Evolutionary conservation across 1,140 invertebrate genomes (phyloP).

Genomic region (Laupala kohalensis): DNA sequence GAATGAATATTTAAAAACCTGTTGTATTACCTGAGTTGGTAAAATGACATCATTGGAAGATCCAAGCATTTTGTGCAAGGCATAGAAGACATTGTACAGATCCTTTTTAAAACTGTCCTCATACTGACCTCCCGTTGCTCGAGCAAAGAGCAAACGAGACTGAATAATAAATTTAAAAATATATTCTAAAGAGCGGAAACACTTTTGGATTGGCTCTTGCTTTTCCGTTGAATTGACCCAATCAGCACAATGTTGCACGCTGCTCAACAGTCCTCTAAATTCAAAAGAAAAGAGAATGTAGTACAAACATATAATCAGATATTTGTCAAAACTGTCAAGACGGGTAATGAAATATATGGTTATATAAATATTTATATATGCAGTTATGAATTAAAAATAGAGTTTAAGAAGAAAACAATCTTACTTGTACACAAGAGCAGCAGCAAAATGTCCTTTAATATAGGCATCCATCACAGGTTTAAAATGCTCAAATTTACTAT

Average conservation of each 20-base stretch:
- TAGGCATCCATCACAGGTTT: conserved; percentile 91
- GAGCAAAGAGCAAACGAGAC: conserved; percentile 74
- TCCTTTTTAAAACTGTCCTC: conserved; percentile 74
- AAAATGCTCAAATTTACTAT: conserved; percentile 88
- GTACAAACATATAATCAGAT: too few species aligned
- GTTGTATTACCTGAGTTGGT: conserved; percentile 61
- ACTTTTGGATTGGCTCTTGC: conserved; percentile 78
- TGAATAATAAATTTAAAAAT: conserved; percentile 93
- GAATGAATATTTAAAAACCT: too few species aligned
- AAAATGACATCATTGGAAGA: conserved; percentile 56
- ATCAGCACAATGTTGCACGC: conserved; percentile 82
- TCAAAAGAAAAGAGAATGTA: too few species aligned
- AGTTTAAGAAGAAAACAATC: conserved; percentile 23
- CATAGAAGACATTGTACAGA: conserved; percentile 57
- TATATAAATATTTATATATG: conserved; percentile 4
- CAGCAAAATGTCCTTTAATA: conserved; percentile 88
- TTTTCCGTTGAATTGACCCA: conserved; percentile 70
- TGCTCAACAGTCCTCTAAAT: conserved; percentile 73
- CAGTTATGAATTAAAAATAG: conserved; percentile 3
- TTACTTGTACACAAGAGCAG: conserved; percentile 87
- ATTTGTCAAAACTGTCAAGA: too few species aligned
- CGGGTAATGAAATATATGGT: too few species aligned
- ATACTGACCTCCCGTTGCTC: conserved; percentile 73
- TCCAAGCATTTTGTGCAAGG: conserved; percentile 62
- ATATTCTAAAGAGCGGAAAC: conserved; percentile 81